These are phyloP conservation scores for Regulus satrapa DNA, from an alignment of 2,113 vertebrate species.

Conservation along the genomic window DNA sequence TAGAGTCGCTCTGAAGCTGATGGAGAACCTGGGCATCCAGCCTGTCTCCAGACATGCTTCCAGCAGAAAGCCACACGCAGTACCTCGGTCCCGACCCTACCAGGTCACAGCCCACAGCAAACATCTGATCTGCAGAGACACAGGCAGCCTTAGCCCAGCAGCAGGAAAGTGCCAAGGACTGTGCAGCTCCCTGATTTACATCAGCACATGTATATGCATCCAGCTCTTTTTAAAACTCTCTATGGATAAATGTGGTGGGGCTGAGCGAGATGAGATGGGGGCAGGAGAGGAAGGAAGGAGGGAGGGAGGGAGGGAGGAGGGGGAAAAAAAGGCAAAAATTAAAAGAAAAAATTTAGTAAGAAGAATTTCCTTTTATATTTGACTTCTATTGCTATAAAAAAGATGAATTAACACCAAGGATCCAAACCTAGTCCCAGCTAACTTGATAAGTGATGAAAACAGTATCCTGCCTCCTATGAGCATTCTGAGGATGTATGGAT, in stretches of 20 bases:
- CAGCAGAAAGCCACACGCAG: neutral
- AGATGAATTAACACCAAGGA: neutral
- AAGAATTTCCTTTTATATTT: neutral
- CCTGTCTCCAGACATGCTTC: neutral
- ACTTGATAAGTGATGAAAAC: neutral
- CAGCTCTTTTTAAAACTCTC: neutral
- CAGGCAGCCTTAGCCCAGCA: neutral
- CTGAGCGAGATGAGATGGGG: no score
- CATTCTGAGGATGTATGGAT: neutral
- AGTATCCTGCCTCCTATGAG: neutral
- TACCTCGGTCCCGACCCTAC: neutral
- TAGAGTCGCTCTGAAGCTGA: neutral
- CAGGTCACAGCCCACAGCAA: neutral
- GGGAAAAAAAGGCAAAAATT: rapidly evolving
- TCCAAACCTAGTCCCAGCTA: neutral
- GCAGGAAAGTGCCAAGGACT: neutral
- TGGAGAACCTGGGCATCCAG: neutral
- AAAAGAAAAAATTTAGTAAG: neutral
- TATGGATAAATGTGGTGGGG: neutral
- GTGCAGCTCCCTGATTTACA: neutral
- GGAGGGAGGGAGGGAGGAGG: rapidly evolving
- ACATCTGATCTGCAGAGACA: neutral
- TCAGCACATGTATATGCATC: neutral
- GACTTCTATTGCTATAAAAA: neutral
- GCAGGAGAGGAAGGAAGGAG: no score